phyloP scores from a whole-genome alignment of 1,140 invertebrate genomes.

The Trichogramma pretiosum region DNA sequence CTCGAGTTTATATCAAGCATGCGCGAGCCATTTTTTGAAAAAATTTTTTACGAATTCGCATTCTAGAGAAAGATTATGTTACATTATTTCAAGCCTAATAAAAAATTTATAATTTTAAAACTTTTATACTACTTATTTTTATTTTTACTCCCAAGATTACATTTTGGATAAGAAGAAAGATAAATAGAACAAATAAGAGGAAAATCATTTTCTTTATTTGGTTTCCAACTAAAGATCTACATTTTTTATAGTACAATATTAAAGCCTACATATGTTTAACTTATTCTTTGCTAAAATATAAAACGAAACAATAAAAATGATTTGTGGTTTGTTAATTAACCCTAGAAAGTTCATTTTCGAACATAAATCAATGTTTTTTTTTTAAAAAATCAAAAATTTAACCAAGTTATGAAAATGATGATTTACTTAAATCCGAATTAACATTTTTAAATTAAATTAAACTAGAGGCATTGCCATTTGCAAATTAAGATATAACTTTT shows the following conservation, averaged over 20 bases:
- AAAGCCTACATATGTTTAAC: conserved; percentile 2
- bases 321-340: no score
- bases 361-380: no score
- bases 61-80: conserved; percentile 35
- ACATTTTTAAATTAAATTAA: no score
- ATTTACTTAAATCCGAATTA: no score
- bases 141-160: not conserved
- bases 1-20: no score
- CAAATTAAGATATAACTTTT: no score
- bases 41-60: conserved; percentile 20
- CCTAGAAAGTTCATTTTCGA: no score
- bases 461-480: no score
- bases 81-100: conserved; percentile 41
- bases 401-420: no score
- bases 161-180: conserved; percentile 5
- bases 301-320: conserved; percentile 12
- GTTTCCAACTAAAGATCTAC: conserved; percentile 5
- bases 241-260: conserved; percentile 11
- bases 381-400: no score
- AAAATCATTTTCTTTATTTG: conserved; percentile 13
- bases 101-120: conserved; percentile 40
- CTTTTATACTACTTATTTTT: conserved; percentile 8
- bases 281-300: conserved; percentile 6
- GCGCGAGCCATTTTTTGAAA: conserved; percentile 10
- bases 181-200: not conserved